These are phyloP conservation scores for Agonopterix alstromeriana DNA, from an alignment of 2,888 invertebrate species.

Conservation along the genomic window DNA sequence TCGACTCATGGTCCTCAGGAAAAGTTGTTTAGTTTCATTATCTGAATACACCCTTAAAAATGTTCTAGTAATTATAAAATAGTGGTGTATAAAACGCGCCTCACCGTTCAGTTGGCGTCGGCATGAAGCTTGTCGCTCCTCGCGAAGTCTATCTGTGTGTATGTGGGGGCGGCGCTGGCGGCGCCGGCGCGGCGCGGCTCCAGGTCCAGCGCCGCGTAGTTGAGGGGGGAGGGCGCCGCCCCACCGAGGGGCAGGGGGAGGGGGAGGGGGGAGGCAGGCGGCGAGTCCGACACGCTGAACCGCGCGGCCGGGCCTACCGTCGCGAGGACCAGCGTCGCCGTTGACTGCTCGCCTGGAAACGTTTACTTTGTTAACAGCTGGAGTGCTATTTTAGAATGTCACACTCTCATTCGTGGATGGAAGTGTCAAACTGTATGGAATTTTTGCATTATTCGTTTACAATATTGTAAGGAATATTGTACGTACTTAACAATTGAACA, in stretches of 20 bases:
- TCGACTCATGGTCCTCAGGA: too few species aligned
- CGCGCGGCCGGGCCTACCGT: constrained; percentile 19
- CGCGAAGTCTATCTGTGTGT: constrained; percentile 89
- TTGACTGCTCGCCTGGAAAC: constrained; percentile 4
- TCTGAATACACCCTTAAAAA: too few species aligned
- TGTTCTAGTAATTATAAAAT: too few species aligned
- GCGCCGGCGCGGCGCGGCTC: constrained; percentile 48
- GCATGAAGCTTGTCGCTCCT: constrained; percentile 32
- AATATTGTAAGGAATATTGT: too few species aligned
- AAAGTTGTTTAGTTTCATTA: too few species aligned
- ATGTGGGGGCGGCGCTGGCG: constrained; percentile 74
- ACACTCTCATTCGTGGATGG: too few species aligned
- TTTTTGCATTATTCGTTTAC: too few species aligned
- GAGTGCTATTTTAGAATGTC: too few species aligned
- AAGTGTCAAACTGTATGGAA: too few species aligned
- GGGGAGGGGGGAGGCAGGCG: constrained; percentile 5
- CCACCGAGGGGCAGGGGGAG: constrained; percentile 6
- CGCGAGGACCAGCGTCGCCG: constrained; percentile 14
- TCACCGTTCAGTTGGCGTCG: neutral
- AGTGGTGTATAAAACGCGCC: too few species aligned
- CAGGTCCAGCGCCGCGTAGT: constrained; percentile 67
- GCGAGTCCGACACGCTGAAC: constrained; percentile 21
- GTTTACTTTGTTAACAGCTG: too few species aligned
- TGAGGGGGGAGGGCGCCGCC: constrained; percentile 22
- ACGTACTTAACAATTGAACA: too few species aligned